Evolutionary conservation across 2,113 vertebrate species (phyloP), one percentile per base, ranked within the genome.

Genomic region (Oncorhynchus mykiss): DNA sequence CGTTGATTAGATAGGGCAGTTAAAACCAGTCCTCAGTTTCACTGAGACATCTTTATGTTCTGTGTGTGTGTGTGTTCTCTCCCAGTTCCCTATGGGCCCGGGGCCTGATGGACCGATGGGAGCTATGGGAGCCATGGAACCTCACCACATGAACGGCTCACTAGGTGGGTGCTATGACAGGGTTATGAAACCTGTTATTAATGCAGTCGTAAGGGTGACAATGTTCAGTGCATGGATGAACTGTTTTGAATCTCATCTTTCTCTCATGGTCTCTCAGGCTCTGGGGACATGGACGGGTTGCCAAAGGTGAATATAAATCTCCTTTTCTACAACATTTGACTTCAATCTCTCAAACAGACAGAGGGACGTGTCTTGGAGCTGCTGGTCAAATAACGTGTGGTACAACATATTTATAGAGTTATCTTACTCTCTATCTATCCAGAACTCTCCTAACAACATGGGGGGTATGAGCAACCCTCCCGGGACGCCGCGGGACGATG

Each of bases 131-230:
- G 92, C 95, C 9, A 95, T 97, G 96, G 96, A 98, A 84, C 94
- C 96, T 0, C 96, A 98, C 81, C 96, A 96, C 87, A 95, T 97
- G 94, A 98, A 98, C 27, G 96, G 97, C 90, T 96, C 97, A 76
- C 91, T 97, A 93, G 97, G 97, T 97, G 79, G 65, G 87, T 85
- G 25, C 1, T 29, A 25, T 27, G 6, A 5, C 1, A 16, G 25
- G 4, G 6, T 16, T 20, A 25, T 34, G 14, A 67, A 12, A 12
- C 5, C 25, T 18, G 7, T 60, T n/a, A 60, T 70, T 22, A n/a
- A 6, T n/a, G 59, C 18, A 51, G 14, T 51, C 39, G 7, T 39
- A 39, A 39, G 39, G 39, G 39, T 39, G 8, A 39, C 39, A 39
- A 39, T 39, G 39, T 39, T 39, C 39, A 39, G 34, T 39, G 34